Base-by-base conservation (phyloP, 2,888 invertebrate genomes). In the Chelonus formosanus region DNA sequence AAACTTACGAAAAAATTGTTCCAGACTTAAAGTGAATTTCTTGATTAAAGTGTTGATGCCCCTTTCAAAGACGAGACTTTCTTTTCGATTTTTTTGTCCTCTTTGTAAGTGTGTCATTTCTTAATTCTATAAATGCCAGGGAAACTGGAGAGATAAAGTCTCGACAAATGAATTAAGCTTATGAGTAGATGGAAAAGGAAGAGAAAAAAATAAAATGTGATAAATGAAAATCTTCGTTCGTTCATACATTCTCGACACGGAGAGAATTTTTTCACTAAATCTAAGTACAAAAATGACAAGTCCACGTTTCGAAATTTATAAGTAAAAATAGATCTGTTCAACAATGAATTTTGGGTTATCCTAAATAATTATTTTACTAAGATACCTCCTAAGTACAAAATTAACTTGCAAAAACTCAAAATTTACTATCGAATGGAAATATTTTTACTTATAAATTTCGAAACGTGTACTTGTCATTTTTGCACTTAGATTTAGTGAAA, bases 161-260 rank as follows among this genome's bases (percentile, higher is more conserved):
- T 53, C 48, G 57, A 47, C 55, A 53, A 56, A 63, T 58, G 61
- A 60, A 63, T 70, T 66, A 61, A 58, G 47, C 34, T 35, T 64
- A 44, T 43, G 44, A 36, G 54, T 47, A 44, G 10, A 56, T 61
- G 40, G 50, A 44, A 48, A 43, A 63, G 50, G 56, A 64, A 64
- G 63, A 63, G 69, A 66, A 59, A 67, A 68, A 74, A 73, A 72
- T 71, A 66, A 20, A 20, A 20, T 20, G 20, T 75, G 74, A 75
- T 75, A 72, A 71, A 76, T 75, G 70, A 70, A 47, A 65, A 71
- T 64, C 71, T 70, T 67, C 73, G 70, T 71, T 65, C 63, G 68
- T 68, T 65, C 69, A 53, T 65, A 53, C 20, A 35, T 47, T 36
- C 7, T 57, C 2, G n/a, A n/a, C n/a, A n/a, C n/a, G n/a, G n/a